Conservation (phyloP, 2,888 invertebrate genomes). For the Leucoptera coffeella region DNA sequence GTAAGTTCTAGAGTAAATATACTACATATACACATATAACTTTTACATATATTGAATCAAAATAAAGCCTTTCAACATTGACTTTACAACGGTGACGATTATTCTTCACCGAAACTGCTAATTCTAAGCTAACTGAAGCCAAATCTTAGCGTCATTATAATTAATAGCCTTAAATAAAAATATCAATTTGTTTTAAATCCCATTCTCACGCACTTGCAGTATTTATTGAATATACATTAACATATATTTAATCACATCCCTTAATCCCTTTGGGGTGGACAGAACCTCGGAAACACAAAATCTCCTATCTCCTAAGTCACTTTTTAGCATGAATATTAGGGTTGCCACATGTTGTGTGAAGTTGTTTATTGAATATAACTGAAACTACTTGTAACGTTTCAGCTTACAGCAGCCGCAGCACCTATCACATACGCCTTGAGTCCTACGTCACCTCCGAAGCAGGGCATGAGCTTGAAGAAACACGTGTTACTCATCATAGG, state of each 20-base stretch:
- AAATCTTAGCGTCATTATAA: not conserved
- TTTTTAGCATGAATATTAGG: too few relatives aligned
- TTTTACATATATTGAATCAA: not conserved
- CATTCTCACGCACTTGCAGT: too few relatives aligned
- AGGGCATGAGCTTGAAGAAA: constrained; percentile 20
- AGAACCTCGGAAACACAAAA: too few relatives aligned
- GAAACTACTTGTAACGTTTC: too few relatives aligned
- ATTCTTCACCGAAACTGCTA: not conserved
- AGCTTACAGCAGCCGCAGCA: constrained; percentile 41
- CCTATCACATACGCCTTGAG: constrained; percentile 39
- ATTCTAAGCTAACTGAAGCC: not conserved
- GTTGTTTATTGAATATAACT: too few relatives aligned
- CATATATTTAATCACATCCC: too few relatives aligned
- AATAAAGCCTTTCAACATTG: not conserved
- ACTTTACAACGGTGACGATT: too few relatives aligned
- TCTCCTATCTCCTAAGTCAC: too few relatives aligned
- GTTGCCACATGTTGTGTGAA: too few relatives aligned
- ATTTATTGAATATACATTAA: too few relatives aligned
- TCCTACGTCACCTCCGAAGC: constrained; percentile 22
- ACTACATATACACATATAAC: not conserved
- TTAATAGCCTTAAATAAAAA: not conserved
- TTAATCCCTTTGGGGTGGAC: too few relatives aligned
- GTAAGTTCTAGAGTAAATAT: constrained; percentile 19
- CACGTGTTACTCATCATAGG: constrained; percentile 26
- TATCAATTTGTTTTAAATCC: constrained; percentile 3